Base-by-base conservation (phyloP, 2,888 invertebrate genomes). In the Pinctada fucata region DNA sequence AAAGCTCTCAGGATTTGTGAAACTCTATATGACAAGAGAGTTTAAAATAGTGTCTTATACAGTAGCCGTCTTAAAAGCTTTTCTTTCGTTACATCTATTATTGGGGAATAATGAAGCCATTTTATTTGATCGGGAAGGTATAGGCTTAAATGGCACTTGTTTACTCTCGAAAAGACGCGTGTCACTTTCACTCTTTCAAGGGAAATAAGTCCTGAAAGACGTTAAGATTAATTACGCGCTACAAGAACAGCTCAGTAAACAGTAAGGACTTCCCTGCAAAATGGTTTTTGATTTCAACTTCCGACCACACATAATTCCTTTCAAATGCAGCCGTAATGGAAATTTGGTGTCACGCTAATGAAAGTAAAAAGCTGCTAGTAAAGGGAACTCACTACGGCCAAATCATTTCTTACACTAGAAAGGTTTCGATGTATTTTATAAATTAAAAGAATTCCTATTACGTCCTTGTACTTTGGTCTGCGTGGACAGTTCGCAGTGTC, bases 281-380 rank as follows among this genome's bases (percentile, higher is more conserved):
- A 58, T 58, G 58, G 58, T 58, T 58, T 58, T 58, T 58, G 58
- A 58, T 58, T 58, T 58, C 58, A 13, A 6, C 58, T 58, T 58
- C 58, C 58, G 58, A 58, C 58, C 58, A 58, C 58, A 58, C 6
- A 58, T 6, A 58, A 58, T 58, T 58, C 58, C 58, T 58, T 58
- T 58, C 58, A 58, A 58, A 58, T 58, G 58, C 58, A 58, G 58
- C 58, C 58, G 6, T 58, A 58, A 58, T 58, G 13, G 58, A 13
- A 13, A 13, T 58, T 58, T 58, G 0, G 13, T 58, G 58, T 58
- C 58, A 58, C 0, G 8, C 8, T 58, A 58, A 58, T 58, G 58
- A 58, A 13, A 58, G 58, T 13, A 58, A 58, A 58, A 58, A 58
- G 58, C 13, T 58, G 58, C 58, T 58, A 58, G 31, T 31, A 31